These are phyloP conservation scores for Muscicapa comitata DNA, from an alignment of 2,797 vertebrate genomes.

Conservation along the genomic window DNA sequence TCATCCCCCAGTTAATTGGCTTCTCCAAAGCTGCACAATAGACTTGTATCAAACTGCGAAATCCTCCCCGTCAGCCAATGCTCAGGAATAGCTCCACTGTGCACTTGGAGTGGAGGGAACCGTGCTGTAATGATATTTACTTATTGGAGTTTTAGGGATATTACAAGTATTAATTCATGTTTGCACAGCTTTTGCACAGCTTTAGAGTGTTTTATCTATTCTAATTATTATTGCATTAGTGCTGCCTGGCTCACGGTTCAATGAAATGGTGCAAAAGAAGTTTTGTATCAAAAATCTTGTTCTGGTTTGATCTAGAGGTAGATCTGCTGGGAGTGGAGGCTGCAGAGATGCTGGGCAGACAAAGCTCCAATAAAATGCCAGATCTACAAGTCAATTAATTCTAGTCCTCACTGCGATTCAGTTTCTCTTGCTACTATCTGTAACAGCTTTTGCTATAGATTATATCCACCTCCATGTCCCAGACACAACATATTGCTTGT, in stretches of 20 bases:
- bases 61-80: neutral
- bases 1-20: slow-evolving; percentile 37
- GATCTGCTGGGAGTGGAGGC: neutral
- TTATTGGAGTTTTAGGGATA: neutral
- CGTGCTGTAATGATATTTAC: slow-evolving; percentile 31
- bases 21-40: slow-evolving; percentile 41
- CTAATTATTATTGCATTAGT: slow-evolving; percentile 1
- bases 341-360: neutral
- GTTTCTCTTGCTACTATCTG: neutral
- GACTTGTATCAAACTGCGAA: neutral
- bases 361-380: slow-evolving; percentile 17
- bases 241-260: neutral
- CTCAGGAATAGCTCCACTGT: neutral
- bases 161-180: slow-evolving; percentile 28
- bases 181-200: slow-evolving; percentile 25
- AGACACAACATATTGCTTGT: slow-evolving; percentile 20
- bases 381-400: slow-evolving; percentile 42
- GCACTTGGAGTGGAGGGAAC: neutral
- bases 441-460: neutral
- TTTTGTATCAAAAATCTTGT: neutral
- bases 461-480: neutral
- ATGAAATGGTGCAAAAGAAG: neutral
- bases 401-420: neutral
- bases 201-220: neutral
- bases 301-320: slow-evolving; percentile 19